Conservation (phyloP, 2,113 vertebrate species). For the Elachura formosa region DNA sequence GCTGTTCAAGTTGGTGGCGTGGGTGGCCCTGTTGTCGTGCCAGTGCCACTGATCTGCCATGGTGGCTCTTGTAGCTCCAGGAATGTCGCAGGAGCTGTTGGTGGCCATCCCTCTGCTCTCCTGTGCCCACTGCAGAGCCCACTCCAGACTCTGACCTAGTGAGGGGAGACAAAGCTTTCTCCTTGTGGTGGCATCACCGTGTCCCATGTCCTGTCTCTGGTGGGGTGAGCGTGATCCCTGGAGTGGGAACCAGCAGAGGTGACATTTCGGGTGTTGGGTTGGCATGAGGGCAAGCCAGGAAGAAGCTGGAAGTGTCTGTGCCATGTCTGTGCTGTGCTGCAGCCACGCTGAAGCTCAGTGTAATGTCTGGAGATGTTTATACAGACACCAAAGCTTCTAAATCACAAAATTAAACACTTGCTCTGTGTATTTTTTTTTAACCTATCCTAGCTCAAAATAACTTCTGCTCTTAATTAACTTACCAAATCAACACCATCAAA, state of each 20-base stretch:
- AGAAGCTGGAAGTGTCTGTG: neutral
- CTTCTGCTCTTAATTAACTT: neutral
- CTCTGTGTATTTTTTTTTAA: neutral
- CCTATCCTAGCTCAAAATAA: neutral
- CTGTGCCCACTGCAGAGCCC: neutral
- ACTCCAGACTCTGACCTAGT: neutral
- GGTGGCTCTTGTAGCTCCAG: neutral
- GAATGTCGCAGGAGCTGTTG: neutral
- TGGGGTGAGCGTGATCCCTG: neutral
- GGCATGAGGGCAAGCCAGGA: neutral
- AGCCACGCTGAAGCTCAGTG: neutral
- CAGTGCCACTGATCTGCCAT: neutral
- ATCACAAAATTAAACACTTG: neutral
- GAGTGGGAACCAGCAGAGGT: neutral
- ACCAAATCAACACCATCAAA: neutral
- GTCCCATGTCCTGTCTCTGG: neutral
- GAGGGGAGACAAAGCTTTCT: neutral
- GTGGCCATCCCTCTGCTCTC: neutral
- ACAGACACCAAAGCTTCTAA: neutral
- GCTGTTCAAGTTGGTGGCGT: neutral
- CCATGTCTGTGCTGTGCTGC: neutral
- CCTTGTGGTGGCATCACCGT: neutral
- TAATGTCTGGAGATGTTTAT: neutral
- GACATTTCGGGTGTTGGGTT: neutral
- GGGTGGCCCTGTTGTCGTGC: fast-evolving